Base-by-base conservation (phyloP, 2,888 invertebrate species). In the Nemapogon koenigi region DNA sequence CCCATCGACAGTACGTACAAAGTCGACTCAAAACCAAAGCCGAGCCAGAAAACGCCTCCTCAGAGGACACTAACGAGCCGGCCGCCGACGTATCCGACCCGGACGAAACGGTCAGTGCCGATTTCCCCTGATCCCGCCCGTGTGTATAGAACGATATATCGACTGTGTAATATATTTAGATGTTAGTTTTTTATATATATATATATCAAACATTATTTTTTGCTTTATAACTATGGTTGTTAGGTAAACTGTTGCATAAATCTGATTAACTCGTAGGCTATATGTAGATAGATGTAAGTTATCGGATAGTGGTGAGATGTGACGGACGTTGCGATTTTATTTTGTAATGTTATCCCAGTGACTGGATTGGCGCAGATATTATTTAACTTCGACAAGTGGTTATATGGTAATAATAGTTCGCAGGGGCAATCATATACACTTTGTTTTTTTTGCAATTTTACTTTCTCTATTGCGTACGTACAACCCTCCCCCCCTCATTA, bases 181-280 rank as follows among this genome's bases (percentile, higher is more conserved):
- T 53, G 52, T 57, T 64, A 60, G 60, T 55, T 52, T 13, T 54
- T 53, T 56, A 57, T 62, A 57, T 63, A 57, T 63, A 58, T 61
- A 57, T 62, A 6, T n/a, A n/a, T n/a, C n/a, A n/a, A n/a, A n/a
- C n/a, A n/a, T n/a, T n/a, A n/a, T n/a, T 61, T 59, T 63, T 60
- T 63, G 70, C 72, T 71, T 72, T 30, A 66, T 68, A 62, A 66
- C 59, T 61, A 62, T 63, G 65, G 65, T 67, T 60, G 67, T 68
- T 66, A 70, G 66, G 64, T 62, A 64, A 63, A 63, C 64, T 67
- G 70, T 69, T 69, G 66, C 68, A 67, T 72, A 70, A 68, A 70
- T 71, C 72, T 71, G 73, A 73, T 70, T 73, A 70, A 68, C n/a
- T 27, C 4, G 14, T 7, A 22, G 22, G 8, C 4, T 25, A 35